These are phyloP conservation scores for Pristionchus mayeri DNA, from an alignment of 2,888 invertebrate species.

Conservation along the genomic window DNA sequence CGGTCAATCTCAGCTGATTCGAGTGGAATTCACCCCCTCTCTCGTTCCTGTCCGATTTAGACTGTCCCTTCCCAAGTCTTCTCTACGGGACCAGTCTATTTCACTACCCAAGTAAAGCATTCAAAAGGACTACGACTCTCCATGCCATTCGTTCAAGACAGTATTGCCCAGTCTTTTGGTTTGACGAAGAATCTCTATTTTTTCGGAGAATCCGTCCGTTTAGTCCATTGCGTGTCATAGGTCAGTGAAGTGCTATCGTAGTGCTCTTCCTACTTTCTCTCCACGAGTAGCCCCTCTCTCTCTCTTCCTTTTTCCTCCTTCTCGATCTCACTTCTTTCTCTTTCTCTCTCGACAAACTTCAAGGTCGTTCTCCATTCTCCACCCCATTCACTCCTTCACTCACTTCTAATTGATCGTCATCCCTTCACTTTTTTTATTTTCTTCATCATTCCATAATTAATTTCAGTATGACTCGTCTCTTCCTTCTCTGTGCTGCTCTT, in stretches of 20 bases:
- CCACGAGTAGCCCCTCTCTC: slow-evolving; percentile 25
- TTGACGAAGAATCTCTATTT: not conserved
- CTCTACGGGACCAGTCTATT: not conserved
- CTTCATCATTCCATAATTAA: not conserved
- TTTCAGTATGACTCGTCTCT: slow-evolving; percentile 25
- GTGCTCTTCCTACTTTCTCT: slow-evolving; percentile 33
- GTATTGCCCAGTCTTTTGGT: not conserved
- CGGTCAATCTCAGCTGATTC: not conserved
- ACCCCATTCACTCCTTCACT: not conserved
- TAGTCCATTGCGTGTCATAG: not conserved
- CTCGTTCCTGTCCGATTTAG: not conserved
- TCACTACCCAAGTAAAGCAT: not conserved
- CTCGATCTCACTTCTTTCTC: slow-evolving; percentile 22
- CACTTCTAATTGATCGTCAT: not conserved
- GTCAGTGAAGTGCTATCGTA: not conserved
- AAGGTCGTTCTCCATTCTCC: slow-evolving; percentile 36
- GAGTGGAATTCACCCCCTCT: not conserved
- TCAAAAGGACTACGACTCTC: not conserved
- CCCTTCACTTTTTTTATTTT: not conserved
- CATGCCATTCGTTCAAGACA: not conserved
- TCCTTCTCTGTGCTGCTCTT: not conserved
- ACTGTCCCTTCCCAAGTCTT: not conserved
- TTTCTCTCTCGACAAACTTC: slow-evolving; percentile 7
- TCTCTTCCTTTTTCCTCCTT: not conserved
- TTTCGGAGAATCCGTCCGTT: no score